Evolutionary conservation across 2,797 vertebrate genomes (phyloP).

Genomic region (Amniataba percoides): DNA sequence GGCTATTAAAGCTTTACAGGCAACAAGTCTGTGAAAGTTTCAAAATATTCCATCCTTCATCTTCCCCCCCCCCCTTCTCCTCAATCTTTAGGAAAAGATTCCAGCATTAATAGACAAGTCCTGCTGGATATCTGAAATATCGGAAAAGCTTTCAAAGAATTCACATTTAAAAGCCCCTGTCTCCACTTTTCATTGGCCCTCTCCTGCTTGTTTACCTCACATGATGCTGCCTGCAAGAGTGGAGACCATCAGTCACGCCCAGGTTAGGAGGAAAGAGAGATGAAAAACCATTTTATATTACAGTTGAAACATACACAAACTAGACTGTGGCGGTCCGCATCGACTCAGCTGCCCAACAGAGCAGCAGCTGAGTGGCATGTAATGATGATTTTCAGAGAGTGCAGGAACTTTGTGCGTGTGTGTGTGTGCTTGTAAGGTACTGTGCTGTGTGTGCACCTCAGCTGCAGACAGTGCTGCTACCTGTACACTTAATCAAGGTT

Average conservation of each 20-base stretch:
- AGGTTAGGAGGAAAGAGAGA: constrained; percentile 18
- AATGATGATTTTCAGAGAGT: constrained; percentile 4
- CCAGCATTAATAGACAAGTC: constrained; percentile 8
- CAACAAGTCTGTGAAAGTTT: constrained; percentile 40
- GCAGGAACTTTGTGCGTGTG: not conserved
- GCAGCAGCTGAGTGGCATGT: not conserved
- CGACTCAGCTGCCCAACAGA: not conserved
- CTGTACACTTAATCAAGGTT: not conserved
- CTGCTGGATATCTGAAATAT: constrained; percentile 28
- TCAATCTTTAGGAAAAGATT: constrained; percentile 21
- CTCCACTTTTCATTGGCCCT: constrained; percentile 23
- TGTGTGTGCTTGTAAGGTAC: not conserved
- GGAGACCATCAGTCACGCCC: constrained; percentile 17
- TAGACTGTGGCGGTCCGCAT: not conserved
- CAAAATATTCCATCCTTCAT: not conserved
- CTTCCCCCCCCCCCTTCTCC: not conserved
- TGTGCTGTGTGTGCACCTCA: not conserved
- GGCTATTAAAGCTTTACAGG: constrained; percentile 42
- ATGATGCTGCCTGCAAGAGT: constrained; percentile 22
- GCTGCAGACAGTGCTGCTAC: not conserved
- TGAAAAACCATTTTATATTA: constrained; percentile 17
- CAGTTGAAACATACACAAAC: constrained; percentile 36
- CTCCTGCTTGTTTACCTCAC: constrained; percentile 22
- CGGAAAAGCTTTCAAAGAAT: constrained; percentile 23
- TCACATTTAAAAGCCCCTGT: constrained; percentile 20